Conservation (phyloP, 2,113 vertebrate species). For the Rafetus swinhoei region DNA sequence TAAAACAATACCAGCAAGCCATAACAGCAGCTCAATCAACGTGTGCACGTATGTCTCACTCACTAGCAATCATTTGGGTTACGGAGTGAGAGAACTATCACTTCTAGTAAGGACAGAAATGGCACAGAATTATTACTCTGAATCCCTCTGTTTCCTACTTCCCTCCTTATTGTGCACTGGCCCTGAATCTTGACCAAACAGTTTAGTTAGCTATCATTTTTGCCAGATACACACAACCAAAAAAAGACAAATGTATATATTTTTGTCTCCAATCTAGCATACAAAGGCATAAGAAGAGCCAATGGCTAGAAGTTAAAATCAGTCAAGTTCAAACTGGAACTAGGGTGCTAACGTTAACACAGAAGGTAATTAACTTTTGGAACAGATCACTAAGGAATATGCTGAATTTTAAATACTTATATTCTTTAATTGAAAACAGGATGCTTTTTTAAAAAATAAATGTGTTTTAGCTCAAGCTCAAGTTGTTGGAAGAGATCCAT, state of each 20-base stretch:
- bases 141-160: neutral
- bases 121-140: neutral
- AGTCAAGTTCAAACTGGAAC: neutral
- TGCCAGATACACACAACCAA: neutral
- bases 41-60: neutral
- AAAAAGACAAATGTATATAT: neutral
- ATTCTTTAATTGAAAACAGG: neutral
- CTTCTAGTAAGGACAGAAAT: neutral
- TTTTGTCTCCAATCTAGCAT: neutral
- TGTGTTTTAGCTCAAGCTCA: neutral
- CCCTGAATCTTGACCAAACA: neutral
- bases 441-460: neutral
- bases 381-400: neutral
- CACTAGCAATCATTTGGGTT: neutral
- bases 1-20: conserved; percentile 3
- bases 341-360: neutral
- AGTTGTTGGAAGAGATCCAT: neutral
- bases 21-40: neutral
- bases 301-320: neutral
- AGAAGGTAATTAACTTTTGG: neutral
- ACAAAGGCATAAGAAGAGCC: neutral
- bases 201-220: neutral
- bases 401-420: neutral
- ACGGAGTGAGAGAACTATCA: neutral
- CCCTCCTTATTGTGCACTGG: neutral